Conservation (phyloP, 2,113 vertebrate species). For the Marcusenius ussheri region DNA sequence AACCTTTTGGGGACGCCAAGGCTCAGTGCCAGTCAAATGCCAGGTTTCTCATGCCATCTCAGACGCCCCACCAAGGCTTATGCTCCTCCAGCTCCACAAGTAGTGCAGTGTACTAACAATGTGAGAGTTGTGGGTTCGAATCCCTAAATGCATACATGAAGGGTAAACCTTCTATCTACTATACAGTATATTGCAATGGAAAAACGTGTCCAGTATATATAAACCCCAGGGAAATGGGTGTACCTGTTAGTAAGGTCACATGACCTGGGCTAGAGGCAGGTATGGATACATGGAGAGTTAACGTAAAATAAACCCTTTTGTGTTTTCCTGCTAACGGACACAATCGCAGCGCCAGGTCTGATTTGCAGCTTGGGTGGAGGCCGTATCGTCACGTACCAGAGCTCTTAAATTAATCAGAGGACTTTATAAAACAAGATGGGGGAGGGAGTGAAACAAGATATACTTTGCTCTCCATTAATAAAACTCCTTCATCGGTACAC, state of each 20-base stretch:
- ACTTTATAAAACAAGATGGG: neutral
- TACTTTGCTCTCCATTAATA: neutral
- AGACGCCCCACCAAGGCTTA: neutral
- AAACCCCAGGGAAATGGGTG: neutral
- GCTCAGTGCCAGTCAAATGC: neutral
- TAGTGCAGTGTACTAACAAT: neutral
- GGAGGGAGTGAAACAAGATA: neutral
- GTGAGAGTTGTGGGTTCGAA: neutral
- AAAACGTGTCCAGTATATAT: neutral
- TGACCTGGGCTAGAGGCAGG: neutral
- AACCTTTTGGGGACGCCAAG: neutral
- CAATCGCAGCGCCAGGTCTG: neutral
- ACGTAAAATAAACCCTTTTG: neutral
- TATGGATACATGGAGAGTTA: neutral
- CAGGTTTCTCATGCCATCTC: neutral
- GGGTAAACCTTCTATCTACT: neutral
- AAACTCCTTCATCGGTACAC: neutral
- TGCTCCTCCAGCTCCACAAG: neutral
- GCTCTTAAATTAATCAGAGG: constrained; percentile 14
- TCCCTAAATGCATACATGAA: neutral
- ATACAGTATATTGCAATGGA: neutral
- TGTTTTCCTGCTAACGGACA: neutral
- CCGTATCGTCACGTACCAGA: neutral
- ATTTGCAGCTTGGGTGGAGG: neutral
- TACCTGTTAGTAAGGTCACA: neutral